Conservation (phyloP, 2,797 vertebrate genomes). For the Anguilla megastoma region DNA sequence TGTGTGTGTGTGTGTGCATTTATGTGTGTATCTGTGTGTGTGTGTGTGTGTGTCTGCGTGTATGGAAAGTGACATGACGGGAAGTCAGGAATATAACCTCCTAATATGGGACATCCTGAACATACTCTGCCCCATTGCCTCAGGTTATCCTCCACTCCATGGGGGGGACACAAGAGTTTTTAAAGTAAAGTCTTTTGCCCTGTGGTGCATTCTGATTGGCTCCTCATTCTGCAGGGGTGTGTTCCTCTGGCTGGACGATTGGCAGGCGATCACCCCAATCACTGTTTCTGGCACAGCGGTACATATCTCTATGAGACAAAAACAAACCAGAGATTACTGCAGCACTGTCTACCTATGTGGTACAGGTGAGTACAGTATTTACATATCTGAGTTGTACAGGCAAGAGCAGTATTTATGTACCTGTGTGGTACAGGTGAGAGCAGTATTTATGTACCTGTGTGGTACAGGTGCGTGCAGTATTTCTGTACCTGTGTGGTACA, state of each 20-base stretch:
- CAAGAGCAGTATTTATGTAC: not conserved
- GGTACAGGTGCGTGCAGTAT: not conserved
- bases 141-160: not conserved
- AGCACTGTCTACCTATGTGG: not conserved
- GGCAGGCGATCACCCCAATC: conserved; percentile 83
- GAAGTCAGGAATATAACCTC: too few relatives aligned
- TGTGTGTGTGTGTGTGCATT: too few relatives aligned
- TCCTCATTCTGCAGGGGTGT: conserved; percentile 20
- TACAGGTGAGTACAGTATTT: conserved; percentile 42
- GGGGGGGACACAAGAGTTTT: too few relatives aligned
- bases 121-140: not conserved
- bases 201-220: not conserved
- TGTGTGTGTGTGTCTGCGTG: too few relatives aligned
- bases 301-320: conserved; percentile 70
- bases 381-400: too few relatives aligned
- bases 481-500: not conserved
- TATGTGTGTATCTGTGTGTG: too few relatives aligned
- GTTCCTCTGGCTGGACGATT: conserved; percentile 44
- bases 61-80: too few relatives aligned
- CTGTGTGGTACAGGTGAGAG: not conserved
- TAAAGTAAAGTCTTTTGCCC: not conserved
- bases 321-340: not conserved
- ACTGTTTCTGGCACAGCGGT: conserved; percentile 81
- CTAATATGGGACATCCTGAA: too few relatives aligned
- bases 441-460: conserved; percentile 61